These are phyloP conservation scores for Cylloceria caligata DNA, from an alignment of 2,888 invertebrate genomes.

Conservation along the genomic window DNA sequence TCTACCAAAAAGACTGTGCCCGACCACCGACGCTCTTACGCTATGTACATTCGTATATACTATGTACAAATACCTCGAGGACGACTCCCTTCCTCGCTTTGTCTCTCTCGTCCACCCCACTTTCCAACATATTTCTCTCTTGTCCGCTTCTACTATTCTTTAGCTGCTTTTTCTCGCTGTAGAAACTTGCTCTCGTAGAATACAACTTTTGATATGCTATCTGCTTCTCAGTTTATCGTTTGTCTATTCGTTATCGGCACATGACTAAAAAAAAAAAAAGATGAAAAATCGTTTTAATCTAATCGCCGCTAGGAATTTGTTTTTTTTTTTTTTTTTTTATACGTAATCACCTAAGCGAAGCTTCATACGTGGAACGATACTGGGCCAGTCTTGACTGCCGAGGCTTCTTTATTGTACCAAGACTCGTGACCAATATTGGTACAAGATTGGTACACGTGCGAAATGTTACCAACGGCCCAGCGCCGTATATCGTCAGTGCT, in stretches of 20 bases:
- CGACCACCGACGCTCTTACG: conserved; percentile 57
- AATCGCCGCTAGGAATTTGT: too few species aligned
- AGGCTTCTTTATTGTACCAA: too few species aligned
- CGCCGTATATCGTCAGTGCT: too few species aligned
- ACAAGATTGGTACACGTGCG: too few species aligned
- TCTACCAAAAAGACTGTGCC: conserved; percentile 71
- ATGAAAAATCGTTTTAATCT: too few species aligned
- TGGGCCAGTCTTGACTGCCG: too few species aligned
- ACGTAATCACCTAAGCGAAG: too few species aligned
- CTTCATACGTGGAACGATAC: too few species aligned
- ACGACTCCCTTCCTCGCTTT: conserved; percentile 65
- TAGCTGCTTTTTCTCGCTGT: conserved; percentile 8
- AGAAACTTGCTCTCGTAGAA: neutral
- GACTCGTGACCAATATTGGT: too few species aligned
- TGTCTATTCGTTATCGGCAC: neutral
- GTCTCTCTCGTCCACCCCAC: conserved; percentile 49
- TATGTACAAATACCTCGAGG: conserved; percentile 46
- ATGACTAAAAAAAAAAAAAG: too few species aligned
- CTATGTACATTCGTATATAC: conserved; percentile 33
- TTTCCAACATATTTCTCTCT: conserved; percentile 15
- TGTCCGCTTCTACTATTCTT: conserved; percentile 24
- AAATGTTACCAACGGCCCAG: too few species aligned
- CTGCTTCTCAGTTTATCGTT: neutral
- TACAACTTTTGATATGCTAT: neutral
- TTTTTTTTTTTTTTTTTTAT: too few species aligned